Conservation (phyloP, 2,797 vertebrate species). For the Meriones psammophilus region DNA sequence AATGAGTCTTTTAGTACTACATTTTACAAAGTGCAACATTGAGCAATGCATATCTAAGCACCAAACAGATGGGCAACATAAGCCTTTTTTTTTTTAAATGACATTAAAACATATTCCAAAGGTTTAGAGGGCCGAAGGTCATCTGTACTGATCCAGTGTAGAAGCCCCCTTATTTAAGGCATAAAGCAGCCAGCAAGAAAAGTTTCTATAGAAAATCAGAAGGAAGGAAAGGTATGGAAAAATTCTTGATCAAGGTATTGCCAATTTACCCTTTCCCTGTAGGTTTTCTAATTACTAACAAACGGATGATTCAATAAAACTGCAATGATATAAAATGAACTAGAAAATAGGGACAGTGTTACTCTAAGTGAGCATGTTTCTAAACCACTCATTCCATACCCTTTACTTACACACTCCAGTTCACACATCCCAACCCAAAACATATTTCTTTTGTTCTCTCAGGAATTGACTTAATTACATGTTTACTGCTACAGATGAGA, state of each 20-base stretch:
- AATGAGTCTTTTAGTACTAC: not conserved
- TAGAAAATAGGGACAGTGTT: not conserved
- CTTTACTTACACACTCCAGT: not conserved
- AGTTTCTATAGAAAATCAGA: not conserved
- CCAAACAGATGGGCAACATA: not conserved
- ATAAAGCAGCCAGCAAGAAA: not conserved
- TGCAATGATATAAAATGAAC: not conserved
- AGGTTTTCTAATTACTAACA: not conserved
- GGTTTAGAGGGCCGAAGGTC: not conserved
- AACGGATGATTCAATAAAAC: not conserved
- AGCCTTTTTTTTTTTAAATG: not conserved
- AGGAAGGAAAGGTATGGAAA: not conserved
- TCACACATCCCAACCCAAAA: not conserved
- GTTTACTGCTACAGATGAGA: not conserved
- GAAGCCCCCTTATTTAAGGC: not conserved
- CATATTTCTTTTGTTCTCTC: not conserved
- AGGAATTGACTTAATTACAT: not conserved
- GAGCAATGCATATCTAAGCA: not conserved
- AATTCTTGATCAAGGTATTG: not conserved
- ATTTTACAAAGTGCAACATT: not conserved
- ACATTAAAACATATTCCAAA: not conserved
- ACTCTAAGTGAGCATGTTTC: rapidly evolving
- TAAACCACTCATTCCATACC: not conserved
- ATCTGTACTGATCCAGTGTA: not conserved
- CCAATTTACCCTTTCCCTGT: not conserved